Conservation (phyloP, 2,888 invertebrate genomes). For the Drosophila meridiana region DNA sequence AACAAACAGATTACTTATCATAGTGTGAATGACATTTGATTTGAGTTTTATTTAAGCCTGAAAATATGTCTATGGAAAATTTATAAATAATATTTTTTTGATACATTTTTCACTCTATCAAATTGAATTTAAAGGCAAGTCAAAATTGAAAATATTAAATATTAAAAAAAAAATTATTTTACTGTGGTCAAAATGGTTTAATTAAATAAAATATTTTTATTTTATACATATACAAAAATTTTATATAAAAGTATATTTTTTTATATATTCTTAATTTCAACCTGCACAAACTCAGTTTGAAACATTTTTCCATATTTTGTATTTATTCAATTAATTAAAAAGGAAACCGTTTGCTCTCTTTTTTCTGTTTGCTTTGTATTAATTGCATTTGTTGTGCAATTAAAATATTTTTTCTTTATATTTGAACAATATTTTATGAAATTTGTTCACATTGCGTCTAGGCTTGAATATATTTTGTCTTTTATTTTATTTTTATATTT, state of each 20-base stretch:
- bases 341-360: no score
- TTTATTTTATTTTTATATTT: neutral
- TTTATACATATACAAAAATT: neutral
- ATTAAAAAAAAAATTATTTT: no score
- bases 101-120: no score
- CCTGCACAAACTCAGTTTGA: neutral
- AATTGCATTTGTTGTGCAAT: slow-evolving; percentile 5
- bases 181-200: neutral
- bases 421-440: neutral
- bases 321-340: neutral
- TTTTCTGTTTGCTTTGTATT: neutral
- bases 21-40: neutral
- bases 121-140: no score
- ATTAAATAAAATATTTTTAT: neutral
- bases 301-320: neutral
- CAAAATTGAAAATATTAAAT: no score
- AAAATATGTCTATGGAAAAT: neutral
- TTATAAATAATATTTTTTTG: neutral
- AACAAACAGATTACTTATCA: no score
- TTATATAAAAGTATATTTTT: neutral
- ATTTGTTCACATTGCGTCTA: neutral
- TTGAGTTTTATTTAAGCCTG: neutral
- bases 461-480: neutral
- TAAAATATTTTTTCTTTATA: neutral
- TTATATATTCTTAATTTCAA: neutral